Evolutionary conservation across 2,888 invertebrate genomes (phyloP).

Genomic region (Nudaria mundana): DNA sequence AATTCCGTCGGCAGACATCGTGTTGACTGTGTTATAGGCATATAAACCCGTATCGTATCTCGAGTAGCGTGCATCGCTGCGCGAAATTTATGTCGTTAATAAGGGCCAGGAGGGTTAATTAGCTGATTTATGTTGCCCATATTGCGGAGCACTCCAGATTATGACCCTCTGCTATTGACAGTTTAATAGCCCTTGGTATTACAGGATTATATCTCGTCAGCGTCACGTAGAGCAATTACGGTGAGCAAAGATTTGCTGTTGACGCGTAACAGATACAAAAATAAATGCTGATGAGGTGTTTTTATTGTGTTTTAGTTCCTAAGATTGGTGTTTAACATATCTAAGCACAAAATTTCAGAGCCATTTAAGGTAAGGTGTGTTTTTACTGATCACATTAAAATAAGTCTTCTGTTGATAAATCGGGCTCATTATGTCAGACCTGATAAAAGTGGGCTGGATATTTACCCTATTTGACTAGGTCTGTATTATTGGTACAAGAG

Average conservation of each 20-base stretch:
- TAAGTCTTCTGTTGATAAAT: too few relatives aligned
- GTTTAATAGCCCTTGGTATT: conserved; percentile 58
- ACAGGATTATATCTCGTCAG: conserved; percentile 37
- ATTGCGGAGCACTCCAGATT: conserved; percentile 64
- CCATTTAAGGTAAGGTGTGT: too few relatives aligned
- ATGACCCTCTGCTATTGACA: conserved; percentile 63
- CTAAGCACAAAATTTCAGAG: too few relatives aligned
- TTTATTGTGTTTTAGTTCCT: conserved; percentile 22
- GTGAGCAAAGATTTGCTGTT: conserved; percentile 45
- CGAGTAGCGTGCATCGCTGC: conserved; percentile 60
- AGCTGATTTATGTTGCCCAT: conserved; percentile 74
- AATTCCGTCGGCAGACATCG: conserved; percentile 31
- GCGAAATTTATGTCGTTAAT: conserved; percentile 78
- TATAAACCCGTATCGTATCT: conserved; percentile 66
- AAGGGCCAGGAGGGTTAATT: conserved; percentile 75
- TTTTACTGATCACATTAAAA: too few relatives aligned
- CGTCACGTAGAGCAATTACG: conserved; percentile 41
- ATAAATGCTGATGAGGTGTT: conserved; percentile 22
- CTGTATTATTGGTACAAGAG: too few relatives aligned
- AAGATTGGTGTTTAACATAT: neutral
- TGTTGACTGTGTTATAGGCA: conserved; percentile 54
- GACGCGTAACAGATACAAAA: conserved; percentile 41
- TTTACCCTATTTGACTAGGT: too few relatives aligned
- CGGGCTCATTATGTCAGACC: too few relatives aligned
- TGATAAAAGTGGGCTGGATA: too few relatives aligned